Evolutionary conservation across 2,797 vertebrate genomes (phyloP).

Genomic region (Pipistrellus pipistrellus): DNA sequence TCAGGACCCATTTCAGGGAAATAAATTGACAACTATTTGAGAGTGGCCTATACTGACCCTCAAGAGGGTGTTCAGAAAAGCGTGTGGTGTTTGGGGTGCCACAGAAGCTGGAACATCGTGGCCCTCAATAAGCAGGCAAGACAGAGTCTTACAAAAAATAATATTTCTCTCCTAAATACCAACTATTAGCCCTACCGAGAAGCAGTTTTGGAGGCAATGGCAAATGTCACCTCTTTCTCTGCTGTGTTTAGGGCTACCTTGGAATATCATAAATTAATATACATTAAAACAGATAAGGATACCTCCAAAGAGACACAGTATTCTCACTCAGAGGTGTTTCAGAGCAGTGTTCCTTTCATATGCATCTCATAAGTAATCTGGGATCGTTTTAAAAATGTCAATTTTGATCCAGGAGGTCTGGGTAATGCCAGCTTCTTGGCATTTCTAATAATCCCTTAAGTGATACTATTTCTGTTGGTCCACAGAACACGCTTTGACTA

Average conservation of each 20-base stretch:
- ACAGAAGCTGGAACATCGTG: neutral
- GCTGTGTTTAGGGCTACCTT: neutral
- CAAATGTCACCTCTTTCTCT: neutral
- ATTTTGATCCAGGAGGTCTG: neutral
- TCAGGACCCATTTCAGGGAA: neutral
- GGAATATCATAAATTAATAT: neutral
- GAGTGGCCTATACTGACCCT: neutral
- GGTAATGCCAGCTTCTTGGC: neutral
- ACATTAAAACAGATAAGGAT: neutral
- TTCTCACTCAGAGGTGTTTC: neutral
- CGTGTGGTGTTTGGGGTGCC: neutral
- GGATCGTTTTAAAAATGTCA: neutral
- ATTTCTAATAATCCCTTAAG: neutral
- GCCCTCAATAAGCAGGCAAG: neutral
- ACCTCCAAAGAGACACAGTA: too few species aligned
- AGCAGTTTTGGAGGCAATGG: neutral
- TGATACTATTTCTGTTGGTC: neutral
- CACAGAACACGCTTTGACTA: neutral
- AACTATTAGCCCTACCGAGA: neutral
- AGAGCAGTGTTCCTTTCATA: neutral
- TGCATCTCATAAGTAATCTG: neutral
- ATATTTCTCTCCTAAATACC: neutral
- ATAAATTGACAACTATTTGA: neutral
- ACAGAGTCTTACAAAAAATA: neutral
- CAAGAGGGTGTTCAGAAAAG: neutral